phyloP scores from a whole-genome alignment of 2,888 invertebrate species.

The Mesorhabditis belari region DNA sequence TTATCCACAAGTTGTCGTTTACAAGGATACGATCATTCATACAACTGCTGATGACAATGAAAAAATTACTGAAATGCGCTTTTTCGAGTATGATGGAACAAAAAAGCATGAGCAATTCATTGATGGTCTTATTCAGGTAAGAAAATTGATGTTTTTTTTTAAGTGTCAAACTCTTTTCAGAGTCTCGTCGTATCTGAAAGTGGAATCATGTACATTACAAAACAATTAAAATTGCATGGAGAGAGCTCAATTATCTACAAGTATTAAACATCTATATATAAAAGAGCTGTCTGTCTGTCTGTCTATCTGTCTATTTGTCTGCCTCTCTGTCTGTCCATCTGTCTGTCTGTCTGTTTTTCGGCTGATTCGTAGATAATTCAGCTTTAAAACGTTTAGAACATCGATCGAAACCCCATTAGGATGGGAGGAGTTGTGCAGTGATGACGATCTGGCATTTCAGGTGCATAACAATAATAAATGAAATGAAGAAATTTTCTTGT shows the following conservation, averaged over 20 bases:
- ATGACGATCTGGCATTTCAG: conserved; percentile 17
- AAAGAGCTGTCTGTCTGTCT: too few relatives aligned
- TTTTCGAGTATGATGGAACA: conserved; percentile 33
- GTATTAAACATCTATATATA: too few relatives aligned
- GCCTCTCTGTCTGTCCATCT: too few relatives aligned
- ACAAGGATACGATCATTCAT: conserved; percentile 43
- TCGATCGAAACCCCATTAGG: conserved; percentile 43
- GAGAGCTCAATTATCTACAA: conserved; percentile 7
- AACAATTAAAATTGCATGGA: conserved; percentile 30
- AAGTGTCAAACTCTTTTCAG: too few relatives aligned
- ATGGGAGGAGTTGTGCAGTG: conserved; percentile 36
- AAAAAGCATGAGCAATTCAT: conserved; percentile 44
- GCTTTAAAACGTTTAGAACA: conserved; percentile 21
- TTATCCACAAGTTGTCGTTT: conserved; percentile 41
- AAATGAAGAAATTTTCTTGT: conserved; percentile 14
- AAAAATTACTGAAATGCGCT: conserved; percentile 32
- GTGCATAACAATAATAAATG: too few relatives aligned
- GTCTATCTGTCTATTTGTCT: too few relatives aligned
- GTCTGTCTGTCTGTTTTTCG: too few relatives aligned
- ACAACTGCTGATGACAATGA: conserved; percentile 37
- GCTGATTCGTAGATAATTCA: not conserved
- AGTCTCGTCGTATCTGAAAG: conserved; percentile 16
- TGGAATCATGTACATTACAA: conserved; percentile 45
- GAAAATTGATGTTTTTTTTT: too few relatives aligned
- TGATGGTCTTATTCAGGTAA: conserved; percentile 43